Evolutionary conservation across 2,797 vertebrate genomes (phyloP).

Genomic region (Melanotaenia trifasciata): DNA sequence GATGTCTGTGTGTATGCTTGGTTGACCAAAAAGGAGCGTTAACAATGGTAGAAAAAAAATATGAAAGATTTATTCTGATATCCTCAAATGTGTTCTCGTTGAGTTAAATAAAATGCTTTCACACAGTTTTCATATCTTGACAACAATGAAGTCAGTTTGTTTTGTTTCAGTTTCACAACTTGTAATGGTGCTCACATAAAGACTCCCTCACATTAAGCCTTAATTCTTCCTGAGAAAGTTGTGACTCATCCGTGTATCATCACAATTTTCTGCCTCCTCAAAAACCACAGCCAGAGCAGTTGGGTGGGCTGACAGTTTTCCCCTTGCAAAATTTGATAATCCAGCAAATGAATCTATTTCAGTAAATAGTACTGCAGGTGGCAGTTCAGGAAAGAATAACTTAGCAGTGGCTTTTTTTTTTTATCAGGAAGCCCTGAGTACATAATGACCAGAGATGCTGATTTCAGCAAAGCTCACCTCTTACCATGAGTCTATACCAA

Average conservation of each 20-base stretch:
- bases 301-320: conserved; percentile 55
- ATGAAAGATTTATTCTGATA: neutral
- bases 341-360: conserved; percentile 42
- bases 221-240: conserved; percentile 47
- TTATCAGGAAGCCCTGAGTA: conserved; percentile 42
- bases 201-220: conserved; percentile 34
- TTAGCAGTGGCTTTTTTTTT: conserved; percentile 34
- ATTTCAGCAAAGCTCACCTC: conserved; percentile 34
- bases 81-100: neutral
- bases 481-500: conserved; percentile 29
- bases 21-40: too few relatives aligned
- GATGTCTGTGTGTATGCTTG: too few relatives aligned
- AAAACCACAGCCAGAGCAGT: conserved; percentile 46
- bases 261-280: conserved; percentile 53
- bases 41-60: neutral
- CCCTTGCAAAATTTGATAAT: conserved; percentile 56
- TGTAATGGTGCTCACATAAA: conserved; percentile 19
- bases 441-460: conserved; percentile 58
- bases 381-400: conserved; percentile 41
- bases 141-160: neutral
- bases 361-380: conserved; percentile 33
- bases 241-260: conserved; percentile 53
- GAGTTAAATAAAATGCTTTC: neutral
- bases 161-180: conserved; percentile 27
- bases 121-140: neutral